Evolutionary conservation across 2,113 vertebrate species (phyloP), one percentile per base, ranked within the genome.

Genomic region (Nansenia antarctica): DNA sequence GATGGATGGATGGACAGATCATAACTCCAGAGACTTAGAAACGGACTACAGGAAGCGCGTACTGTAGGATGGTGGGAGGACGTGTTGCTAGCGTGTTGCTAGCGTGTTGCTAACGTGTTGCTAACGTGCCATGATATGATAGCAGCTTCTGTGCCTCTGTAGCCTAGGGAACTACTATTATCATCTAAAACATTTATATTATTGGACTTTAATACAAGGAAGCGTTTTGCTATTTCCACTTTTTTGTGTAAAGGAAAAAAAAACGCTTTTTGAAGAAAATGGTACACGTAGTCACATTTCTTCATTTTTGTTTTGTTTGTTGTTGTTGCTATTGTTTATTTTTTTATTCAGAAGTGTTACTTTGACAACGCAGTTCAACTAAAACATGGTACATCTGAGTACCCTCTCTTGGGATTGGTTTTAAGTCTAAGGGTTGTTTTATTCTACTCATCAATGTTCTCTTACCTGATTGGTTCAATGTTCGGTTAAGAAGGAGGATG

Each of bases 131-230:
- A 89, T 90, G 84, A 89, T 84, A n/a, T n/a, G n/a, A n/a, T n/a
- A n/a, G n/a, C n/a, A 87, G 86, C 85, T 81, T 49, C 78, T 57
- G 89, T 90, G 89, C 89, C 89, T 90, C 45, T 83, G 85, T 87
- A 83, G 85, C 89, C 85, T 86, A 86, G 82, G 82, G 83, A 88
- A 87, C 80, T 85, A 89, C 80, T 85, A 89, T 88, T 87, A 89
- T 85, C 86, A 82, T 85, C 85, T 90, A 88, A n/a, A 88, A 89
- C 85, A 85, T 88, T 89, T 89, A 89, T 89, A 87, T 75, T 89
- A 87, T 75, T 82, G 75, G 85, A 67, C 82, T 74, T n/a, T 86
- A 85, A 69, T 80, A 77, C 80, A 86, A 87, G 81, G 81, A 89
- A 89, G 87, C 85, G 88, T 88, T 90, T 92, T 89, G 88, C 83